Evolutionary conservation across 2,888 invertebrate species (phyloP).

Genomic region (Seira ritae): DNA sequence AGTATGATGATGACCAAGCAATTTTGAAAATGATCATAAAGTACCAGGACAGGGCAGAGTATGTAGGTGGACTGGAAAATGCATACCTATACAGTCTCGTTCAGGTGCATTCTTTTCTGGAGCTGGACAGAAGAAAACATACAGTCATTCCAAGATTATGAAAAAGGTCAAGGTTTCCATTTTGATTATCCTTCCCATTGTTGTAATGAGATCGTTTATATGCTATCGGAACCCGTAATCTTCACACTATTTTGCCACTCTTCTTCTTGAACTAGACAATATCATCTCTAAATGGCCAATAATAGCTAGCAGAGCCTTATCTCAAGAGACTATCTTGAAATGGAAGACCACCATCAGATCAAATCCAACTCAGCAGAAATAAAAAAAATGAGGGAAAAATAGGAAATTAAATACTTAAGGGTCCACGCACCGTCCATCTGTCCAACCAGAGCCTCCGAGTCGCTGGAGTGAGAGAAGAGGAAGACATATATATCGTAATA

Average conservation of each 20-base stretch:
- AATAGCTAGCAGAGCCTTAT: neutral
- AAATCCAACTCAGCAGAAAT: constrained; percentile 21
- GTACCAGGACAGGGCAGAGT: neutral
- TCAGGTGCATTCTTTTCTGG: neutral
- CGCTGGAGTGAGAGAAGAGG: constrained; percentile 8
- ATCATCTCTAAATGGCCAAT: constrained; percentile 23
- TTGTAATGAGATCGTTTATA: constrained; percentile 53
- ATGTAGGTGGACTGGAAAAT: neutral
- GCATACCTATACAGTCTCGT: no score
- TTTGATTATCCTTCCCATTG: constrained; percentile 36
- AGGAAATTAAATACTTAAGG: constrained; percentile 15
- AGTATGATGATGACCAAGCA: constrained; percentile 9
- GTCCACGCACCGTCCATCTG: neutral
- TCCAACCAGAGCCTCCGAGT: neutral
- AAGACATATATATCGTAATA: neutral
- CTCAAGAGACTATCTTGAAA: constrained; percentile 34
- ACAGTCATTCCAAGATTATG: neutral
- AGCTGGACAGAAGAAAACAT: neutral
- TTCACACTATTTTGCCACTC: constrained; percentile 42
- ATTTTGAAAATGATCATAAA: neutral
- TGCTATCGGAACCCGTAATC: constrained; percentile 32
- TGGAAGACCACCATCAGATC: constrained; percentile 37
- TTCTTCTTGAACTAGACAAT: constrained; percentile 11
- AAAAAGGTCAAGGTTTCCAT: constrained; percentile 39
- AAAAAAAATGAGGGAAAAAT: constrained; percentile 9